A percentile compares a stretch with the other conserved stretches of the same genome.
Evolutionary conservation across 2,888 invertebrate species (phyloP).

Genomic region (Melanchra persicariae): DNA sequence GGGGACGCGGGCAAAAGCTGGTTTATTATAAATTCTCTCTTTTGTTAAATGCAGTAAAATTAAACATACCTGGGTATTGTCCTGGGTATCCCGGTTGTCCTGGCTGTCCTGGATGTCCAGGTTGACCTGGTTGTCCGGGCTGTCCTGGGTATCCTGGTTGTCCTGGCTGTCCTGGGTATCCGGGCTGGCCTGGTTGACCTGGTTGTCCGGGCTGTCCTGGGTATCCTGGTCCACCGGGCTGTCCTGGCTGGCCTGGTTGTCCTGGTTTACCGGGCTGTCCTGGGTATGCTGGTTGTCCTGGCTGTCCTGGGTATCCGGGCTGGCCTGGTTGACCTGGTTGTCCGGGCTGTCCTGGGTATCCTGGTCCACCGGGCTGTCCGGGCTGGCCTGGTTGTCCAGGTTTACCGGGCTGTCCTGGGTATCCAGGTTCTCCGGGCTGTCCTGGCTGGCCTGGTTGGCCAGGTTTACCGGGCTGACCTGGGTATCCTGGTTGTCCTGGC

Average conservation of each 20-base stretch:
- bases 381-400: constrained; percentile 8
- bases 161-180: constrained; percentile 70
- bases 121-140: neutral
- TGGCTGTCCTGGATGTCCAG: constrained; percentile 10
- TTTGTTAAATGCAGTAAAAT: neutral
- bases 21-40: too few relatives aligned
- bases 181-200: constrained; percentile 33
- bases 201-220: constrained; percentile 29
- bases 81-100: constrained; percentile 44
- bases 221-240: constrained; percentile 13
- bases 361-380: constrained; percentile 65
- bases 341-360: constrained; percentile 71
- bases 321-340: constrained; percentile 26
- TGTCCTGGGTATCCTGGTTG: constrained; percentile 23
- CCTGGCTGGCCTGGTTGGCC: constrained; percentile 23
- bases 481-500: constrained; percentile 61
- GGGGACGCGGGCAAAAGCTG: too few relatives aligned
- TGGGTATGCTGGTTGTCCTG: constrained; percentile 16
- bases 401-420: constrained; percentile 20
- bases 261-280: constrained; percentile 21
- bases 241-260: neutral
- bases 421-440: constrained; percentile 18
- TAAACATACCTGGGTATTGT: constrained; percentile 43
- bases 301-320: constrained; percentile 64
- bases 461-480: constrained; percentile 16